These are phyloP conservation scores for Hippocampus zosterae DNA, from an alignment of 2,113 vertebrate species.

Conservation along the genomic window DNA sequence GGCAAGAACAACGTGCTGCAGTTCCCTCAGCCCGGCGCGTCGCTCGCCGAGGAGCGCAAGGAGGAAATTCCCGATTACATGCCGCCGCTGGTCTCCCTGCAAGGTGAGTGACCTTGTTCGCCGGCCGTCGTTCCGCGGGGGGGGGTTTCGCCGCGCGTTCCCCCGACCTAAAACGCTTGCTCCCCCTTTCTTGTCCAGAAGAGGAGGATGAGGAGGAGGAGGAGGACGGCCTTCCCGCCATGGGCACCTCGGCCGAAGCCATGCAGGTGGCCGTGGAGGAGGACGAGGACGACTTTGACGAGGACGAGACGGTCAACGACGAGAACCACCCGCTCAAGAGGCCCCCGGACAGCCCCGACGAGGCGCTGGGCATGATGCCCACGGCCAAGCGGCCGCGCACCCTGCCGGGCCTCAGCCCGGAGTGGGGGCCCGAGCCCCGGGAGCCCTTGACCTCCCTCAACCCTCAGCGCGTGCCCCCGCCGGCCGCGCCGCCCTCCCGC, in stretches of 20 bases:
- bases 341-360: conserved; percentile 85
- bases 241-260: conserved; percentile 95
- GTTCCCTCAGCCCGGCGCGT: conserved; percentile 87
- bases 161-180: not conserved
- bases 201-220: conserved; percentile 83
- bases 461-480: conserved; percentile 85
- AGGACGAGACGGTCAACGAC: conserved; percentile 91
- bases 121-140: no score
- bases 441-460: conserved; percentile 95
- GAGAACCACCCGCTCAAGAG: conserved; percentile 91
- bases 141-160: not conserved
- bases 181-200: conserved; percentile 68
- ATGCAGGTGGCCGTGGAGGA: conserved; percentile 96
- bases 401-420: conserved; percentile 83
- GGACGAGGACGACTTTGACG: conserved; percentile 90
- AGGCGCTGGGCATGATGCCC: conserved; percentile 83
- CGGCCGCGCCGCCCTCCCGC: conserved; percentile 80
- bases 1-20: conserved; percentile 96
- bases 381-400: conserved; percentile 84
- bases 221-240: conserved; percentile 90
- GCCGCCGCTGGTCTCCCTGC: conserved; percentile 92
- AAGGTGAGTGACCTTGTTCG: no score
- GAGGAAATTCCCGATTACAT: conserved; percentile 94
- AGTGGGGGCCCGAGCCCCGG: conserved; percentile 82
- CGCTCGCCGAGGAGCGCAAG: conserved; percentile 88